phyloP scores from a whole-genome alignment of 2,113 vertebrate genomes.

The Chaenogobius annularis region DNA sequence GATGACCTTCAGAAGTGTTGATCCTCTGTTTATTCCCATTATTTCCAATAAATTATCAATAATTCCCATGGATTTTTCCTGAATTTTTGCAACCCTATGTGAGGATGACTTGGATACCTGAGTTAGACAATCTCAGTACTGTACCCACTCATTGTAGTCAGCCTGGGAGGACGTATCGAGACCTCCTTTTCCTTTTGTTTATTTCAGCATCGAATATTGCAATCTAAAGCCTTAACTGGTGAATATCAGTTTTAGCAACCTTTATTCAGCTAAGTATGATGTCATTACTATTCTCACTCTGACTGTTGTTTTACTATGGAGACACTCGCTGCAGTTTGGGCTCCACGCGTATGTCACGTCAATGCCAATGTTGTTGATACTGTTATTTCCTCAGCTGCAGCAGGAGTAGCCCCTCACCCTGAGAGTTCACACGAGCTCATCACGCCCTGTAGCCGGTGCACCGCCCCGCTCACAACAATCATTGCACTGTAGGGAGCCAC shows the following conservation, averaged over 20 bases:
- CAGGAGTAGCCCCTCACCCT: constrained; percentile 47
- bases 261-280: constrained; percentile 59
- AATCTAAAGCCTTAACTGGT: constrained; percentile 70
- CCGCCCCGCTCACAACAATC: constrained; percentile 44
- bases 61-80: no score
- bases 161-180: constrained; percentile 65
- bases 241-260: constrained; percentile 50
- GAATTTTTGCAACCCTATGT: no score
- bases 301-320: constrained; percentile 38
- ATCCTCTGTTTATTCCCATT: no score
- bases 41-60: no score
- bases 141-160: constrained; percentile 62
- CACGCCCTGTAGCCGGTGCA: constrained; percentile 36
- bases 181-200: constrained; percentile 41
- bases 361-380: constrained; percentile 32
- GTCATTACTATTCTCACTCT: constrained; percentile 47
- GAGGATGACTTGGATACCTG: constrained; percentile 40
- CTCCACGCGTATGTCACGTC: constrained; percentile 16
- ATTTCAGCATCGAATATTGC: constrained; percentile 48
- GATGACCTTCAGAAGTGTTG: no score
- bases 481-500: constrained; percentile 61
- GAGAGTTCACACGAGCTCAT: constrained; percentile 47
- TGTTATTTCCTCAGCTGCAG: constrained; percentile 44
- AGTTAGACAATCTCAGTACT: constrained; percentile 71
- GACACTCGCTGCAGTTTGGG: constrained; percentile 35